Evolutionary conservation across 37 sponge, comb jelly and placozoan genomes (phyloP).

Genomic region (Lycopodina hypogea): DNA sequence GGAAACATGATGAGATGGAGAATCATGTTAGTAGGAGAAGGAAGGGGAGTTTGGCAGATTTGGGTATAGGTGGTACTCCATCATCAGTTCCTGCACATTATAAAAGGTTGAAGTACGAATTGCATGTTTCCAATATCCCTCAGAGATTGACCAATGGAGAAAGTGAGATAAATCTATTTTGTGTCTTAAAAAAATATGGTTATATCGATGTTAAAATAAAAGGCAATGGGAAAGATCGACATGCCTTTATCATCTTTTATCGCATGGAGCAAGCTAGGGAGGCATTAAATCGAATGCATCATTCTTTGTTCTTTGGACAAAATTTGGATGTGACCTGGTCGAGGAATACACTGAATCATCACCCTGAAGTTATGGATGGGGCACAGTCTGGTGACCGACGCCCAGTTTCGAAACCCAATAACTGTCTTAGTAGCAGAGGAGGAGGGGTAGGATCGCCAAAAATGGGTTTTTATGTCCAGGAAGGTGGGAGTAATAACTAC

Average conservation of each 20-base stretch:
- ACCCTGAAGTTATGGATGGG: conserved; percentile 6
- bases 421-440: not conserved
- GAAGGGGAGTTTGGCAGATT: not conserved
- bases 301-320: conserved; percentile 32
- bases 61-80: not conserved
- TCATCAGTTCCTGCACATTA: not conserved
- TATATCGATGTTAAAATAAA: conserved; percentile 63
- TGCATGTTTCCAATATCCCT: conserved; percentile 63
- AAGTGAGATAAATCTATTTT: conserved; percentile 38
- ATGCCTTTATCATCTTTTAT: conserved; percentile 74
- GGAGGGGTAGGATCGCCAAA: not conserved
- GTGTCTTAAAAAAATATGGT: conserved; percentile 71
- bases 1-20: not conserved
- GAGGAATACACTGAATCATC: conserved; percentile 48
- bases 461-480: not conserved
- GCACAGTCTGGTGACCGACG: not conserved
- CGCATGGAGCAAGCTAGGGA: conserved; percentile 50
- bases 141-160: conserved; percentile 40
- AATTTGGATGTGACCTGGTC: conserved; percentile 71
- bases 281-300: conserved; percentile 44
- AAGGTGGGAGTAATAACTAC: not conserved
- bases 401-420: not conserved
- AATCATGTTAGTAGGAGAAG: no score
- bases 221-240: conserved; percentile 66
- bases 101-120: conserved; percentile 58